A percentile compares a stretch with the other conserved stretches of the same genome.
Evolutionary conservation across 2,113 vertebrate genomes (phyloP).

Genomic region (Forbesichthys agassizii): DNA sequence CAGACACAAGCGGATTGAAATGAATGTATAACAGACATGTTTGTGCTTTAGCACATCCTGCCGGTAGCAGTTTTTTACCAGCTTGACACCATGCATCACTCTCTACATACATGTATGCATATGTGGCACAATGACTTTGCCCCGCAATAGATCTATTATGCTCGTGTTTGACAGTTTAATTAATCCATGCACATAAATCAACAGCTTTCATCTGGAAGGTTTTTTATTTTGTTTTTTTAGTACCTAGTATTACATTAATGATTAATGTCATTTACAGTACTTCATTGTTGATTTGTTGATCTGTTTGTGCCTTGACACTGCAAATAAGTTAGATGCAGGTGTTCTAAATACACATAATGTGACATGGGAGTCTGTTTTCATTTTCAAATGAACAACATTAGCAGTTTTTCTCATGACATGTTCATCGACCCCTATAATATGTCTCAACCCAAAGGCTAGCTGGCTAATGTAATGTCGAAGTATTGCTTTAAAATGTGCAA

Average conservation of each 20-base stretch:
- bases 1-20: conserved; percentile 46
- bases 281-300: conserved; percentile 3
- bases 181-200: conserved; percentile 20
- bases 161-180: conserved; percentile 22
- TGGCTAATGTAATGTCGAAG: conserved; percentile 56
- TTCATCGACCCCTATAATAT: conserved; percentile 69
- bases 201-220: neutral
- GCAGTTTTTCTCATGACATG: conserved; percentile 63
- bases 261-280: conserved; percentile 5
- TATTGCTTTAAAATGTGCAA: conserved; percentile 56
- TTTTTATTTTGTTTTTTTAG: neutral
- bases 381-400: conserved; percentile 64
- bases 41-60: conserved; percentile 20
- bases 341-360: conserved; percentile 29
- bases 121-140: conserved; percentile 7
- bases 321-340: conserved; percentile 45
- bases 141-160: conserved; percentile 5
- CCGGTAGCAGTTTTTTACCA: conserved; percentile 10
- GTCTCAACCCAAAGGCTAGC: conserved; percentile 44
- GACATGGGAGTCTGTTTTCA: conserved; percentile 30
- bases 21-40: conserved; percentile 43
- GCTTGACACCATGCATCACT: conserved; percentile 28
- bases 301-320: conserved; percentile 29
- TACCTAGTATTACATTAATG: conserved; percentile 23
- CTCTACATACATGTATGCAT: conserved; percentile 18